These are phyloP conservation scores for Pseudococcus longispinus DNA, from an alignment of 2,888 invertebrate species.

Conservation along the genomic window DNA sequence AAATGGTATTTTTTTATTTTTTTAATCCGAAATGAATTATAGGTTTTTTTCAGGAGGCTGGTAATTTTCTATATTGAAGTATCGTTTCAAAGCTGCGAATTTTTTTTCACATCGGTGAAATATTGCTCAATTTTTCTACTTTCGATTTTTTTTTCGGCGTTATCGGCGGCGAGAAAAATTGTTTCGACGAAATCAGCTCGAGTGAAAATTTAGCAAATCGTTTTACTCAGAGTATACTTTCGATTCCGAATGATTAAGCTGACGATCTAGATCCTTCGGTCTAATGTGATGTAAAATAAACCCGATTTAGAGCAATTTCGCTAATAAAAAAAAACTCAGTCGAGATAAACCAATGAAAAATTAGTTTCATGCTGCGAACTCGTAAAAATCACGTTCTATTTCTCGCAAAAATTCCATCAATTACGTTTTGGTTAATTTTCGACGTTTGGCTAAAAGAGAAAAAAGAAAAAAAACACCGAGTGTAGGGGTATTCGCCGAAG, in stretches of 20 bases:
- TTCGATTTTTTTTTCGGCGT: background rate
- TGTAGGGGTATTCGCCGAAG: background rate
- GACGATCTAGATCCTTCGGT: background rate
- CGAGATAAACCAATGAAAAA: conserved; percentile 18
- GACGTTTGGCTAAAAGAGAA: background rate
- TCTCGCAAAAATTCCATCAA: conserved; percentile 30
- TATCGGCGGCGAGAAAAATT: background rate
- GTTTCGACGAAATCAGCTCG: background rate
- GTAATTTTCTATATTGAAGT: conserved; percentile 2
- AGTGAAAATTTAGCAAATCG: background rate
- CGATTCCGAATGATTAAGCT: background rate
- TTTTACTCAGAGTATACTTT: no score
- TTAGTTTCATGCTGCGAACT: background rate
- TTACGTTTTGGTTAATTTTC: conserved; percentile 36
- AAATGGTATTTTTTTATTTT: background rate
- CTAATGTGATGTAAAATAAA: background rate
- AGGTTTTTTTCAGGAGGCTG: background rate
- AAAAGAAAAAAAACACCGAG: background rate
- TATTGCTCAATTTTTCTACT: background rate
- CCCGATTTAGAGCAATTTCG: background rate
- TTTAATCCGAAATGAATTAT: conserved; percentile 8
- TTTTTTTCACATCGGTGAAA: background rate
- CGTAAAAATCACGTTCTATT: conserved; percentile 29
- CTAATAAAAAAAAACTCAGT: background rate
- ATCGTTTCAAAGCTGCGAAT: background rate